phyloP scores from a whole-genome alignment of 2,113 vertebrate species.

The Ancistrus triradiatus region DNA sequence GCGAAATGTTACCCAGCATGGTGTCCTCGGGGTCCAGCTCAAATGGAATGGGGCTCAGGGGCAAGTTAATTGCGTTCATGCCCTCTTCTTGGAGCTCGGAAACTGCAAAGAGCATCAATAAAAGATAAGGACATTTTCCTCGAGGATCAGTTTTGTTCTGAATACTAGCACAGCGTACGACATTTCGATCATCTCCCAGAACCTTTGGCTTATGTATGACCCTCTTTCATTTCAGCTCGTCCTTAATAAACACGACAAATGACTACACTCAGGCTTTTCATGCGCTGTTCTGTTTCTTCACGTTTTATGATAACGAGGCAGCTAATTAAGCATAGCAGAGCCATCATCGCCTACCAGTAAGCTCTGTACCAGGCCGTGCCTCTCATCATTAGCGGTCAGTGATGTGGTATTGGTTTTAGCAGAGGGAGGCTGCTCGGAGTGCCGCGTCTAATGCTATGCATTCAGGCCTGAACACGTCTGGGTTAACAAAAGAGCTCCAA shows the following conservation, averaged over 20 bases:
- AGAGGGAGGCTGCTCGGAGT: constrained; percentile 37
- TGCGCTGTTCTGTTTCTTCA: not conserved
- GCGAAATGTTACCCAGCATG: constrained; percentile 77
- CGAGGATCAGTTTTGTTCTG: not conserved
- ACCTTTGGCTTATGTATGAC: too few species aligned
- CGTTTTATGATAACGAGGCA: constrained; percentile 11
- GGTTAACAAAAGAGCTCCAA: constrained; percentile 44
- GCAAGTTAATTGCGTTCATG: constrained; percentile 88
- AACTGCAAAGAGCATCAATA: constrained; percentile 61
- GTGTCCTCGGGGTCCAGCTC: constrained; percentile 87
- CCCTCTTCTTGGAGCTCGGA: constrained; percentile 89
- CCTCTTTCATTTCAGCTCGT: too few species aligned
- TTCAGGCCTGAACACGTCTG: constrained; percentile 44
- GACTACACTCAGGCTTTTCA: too few species aligned
- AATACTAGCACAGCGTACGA: not conserved
- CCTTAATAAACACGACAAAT: too few species aligned
- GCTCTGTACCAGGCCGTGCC: constrained; percentile 28
- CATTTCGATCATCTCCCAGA: too few species aligned
- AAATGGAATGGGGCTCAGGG: constrained; percentile 82
- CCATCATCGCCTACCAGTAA: constrained; percentile 12
- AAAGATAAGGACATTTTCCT: constrained; percentile 11
- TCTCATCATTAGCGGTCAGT: constrained; percentile 44
- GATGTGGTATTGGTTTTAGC: constrained; percentile 38
- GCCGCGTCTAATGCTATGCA: constrained; percentile 46
- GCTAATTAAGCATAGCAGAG: constrained; percentile 21